Base-by-base conservation (phyloP, 2,888 invertebrate genomes). In the Callimorpha dominula region DNA sequence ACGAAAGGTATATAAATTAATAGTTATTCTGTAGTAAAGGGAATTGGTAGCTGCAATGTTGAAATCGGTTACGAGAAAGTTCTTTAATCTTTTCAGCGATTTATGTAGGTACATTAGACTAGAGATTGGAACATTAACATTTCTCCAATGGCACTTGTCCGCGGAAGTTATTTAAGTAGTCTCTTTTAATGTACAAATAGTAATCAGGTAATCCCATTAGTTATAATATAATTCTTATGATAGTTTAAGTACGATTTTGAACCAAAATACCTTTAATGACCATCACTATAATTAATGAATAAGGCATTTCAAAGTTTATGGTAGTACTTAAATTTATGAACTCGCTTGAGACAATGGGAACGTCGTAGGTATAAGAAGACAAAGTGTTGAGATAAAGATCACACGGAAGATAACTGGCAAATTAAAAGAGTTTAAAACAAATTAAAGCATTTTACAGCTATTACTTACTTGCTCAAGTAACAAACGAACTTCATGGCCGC, bases 381-480 rank as follows among this genome's bases (percentile, higher is more conserved):
- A 31, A 66, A 66, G 50, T 60, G 46, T 68, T 60, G 14, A 68
- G n/a, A 79, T 78, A 78, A 62, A 43, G 40, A 62, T 49, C 49
- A 62, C 40, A 69, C 57, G 46, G 62, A 75, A 76, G 73, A 76
- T 73, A 73, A 73, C 65, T 62, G 65, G 72, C 70, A 74, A 75
- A 75, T 75, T 80, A 62, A 75, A 76, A 74, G 67, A 76, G 74
- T 73, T 69, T 62, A 49, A 62, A 62, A 69, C 40, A 68, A 75
- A 71, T 75, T 77, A 75, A 75, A 75, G 75, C 73, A 71, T 75
- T 65, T 70, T 70, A 43, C 52, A 57, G 57, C 67, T 63, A 67
- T 67, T 67, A 62, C 40, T 60, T 66, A 71, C 42, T 66, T 49
- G 57, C 42, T 63, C 54, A 54, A 71, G 68, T 54, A 46, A 68